Evolutionary conservation across 1,140 invertebrate genomes (phyloP), one percentile per base, ranked within the genome.

Genomic region (Drosophila ogumai): DNA sequence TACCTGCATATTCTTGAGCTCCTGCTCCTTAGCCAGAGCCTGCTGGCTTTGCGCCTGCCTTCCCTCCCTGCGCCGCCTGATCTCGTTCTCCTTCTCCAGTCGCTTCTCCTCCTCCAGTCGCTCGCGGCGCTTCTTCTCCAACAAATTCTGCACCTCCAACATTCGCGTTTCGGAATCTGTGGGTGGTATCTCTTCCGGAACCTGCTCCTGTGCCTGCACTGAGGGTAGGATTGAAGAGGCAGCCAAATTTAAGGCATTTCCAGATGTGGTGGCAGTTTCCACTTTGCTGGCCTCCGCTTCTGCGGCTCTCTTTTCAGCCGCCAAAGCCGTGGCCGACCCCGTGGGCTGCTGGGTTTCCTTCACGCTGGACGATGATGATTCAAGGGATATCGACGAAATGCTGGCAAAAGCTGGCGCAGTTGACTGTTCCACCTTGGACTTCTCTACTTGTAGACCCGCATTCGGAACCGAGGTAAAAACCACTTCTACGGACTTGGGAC

Each of bases 11-110:
- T 3, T 95, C 79, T 96, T 96, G 4, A 96, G 75, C 81, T 98
- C 96, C 77, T 95, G 94, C 3, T 98, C 96, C 38, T 96, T 94
- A 75, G 96, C 95, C 92, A 94, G 94, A 66, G 94, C 93, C 82
- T 96, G 95, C 46, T 96, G 86, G 80, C 95, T 95, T 47, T 95
- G 95, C 0, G 96, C 90, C 17, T 96, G 95, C 80, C 95, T 95
- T 0, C 96, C 96, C 25, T 95, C 87, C 73, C 95, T 94, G 4
- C 97, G 94, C 9, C 97, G 94, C 68, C 97, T 95, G 5, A 96
- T 82, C 92, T 97, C 97, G 79, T 79, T 95, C 15, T 78, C 85
- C 77, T 64, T 91, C 55, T 77, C 63, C 15, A 15, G 54, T 1
- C 46, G 67, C 13, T 75, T 72, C 32, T 90, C 73, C 44, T 79